phyloP scores from a whole-genome alignment of 2,113 vertebrate genomes.

The Taxidea taxus region DNA sequence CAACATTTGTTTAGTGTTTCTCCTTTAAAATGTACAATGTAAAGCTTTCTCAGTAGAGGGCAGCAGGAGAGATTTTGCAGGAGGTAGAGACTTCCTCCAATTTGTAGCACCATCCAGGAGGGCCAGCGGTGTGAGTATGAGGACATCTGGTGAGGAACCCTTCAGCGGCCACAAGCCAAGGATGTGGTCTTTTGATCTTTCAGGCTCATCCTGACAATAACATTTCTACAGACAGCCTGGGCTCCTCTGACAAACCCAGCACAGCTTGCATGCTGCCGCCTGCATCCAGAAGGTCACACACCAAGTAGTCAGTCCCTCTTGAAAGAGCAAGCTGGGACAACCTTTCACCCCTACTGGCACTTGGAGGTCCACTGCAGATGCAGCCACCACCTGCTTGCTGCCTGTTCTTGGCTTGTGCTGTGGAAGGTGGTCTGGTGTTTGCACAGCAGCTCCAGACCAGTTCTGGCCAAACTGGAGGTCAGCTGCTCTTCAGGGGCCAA shows the following conservation, averaged over 20 bases:
- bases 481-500: neutral
- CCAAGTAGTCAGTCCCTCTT: neutral
- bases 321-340: neutral
- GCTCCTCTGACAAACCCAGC: neutral
- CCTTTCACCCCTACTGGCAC: neutral
- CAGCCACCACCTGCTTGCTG: neutral
- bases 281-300: neutral
- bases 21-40: neutral
- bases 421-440: accelerated
- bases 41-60: neutral
- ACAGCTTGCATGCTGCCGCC: neutral
- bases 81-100: neutral
- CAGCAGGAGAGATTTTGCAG: neutral
- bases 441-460: neutral
- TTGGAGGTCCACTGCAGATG: too few species aligned
- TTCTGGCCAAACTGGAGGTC: neutral
- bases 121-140: neutral
- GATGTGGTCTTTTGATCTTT: neutral
- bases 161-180: neutral
- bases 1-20: neutral
- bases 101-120: neutral
- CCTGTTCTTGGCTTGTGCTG: neutral
- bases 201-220: neutral
- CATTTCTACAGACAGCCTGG: neutral
- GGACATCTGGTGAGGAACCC: neutral